Conservation (phyloP, 2,888 invertebrate genomes). For the Willowsia nigromaculata region DNA sequence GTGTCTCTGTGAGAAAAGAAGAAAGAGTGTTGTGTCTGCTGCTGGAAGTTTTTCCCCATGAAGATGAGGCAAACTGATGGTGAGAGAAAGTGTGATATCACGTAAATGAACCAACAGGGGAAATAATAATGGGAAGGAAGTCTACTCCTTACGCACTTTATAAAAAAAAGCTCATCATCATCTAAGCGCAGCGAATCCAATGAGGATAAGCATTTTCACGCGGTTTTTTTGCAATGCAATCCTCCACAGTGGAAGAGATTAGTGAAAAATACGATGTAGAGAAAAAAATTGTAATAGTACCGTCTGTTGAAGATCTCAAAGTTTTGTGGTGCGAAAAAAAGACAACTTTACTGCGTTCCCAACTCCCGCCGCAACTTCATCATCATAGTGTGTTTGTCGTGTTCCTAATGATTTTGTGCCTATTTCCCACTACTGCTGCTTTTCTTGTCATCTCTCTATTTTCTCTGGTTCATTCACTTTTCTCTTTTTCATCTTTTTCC, state of each 20-base stretch:
- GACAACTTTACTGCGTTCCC: slow-evolving; percentile 4
- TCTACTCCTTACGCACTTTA: slow-evolving; percentile 10
- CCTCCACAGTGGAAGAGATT: not conserved
- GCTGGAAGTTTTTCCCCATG: not conserved
- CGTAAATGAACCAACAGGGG: slow-evolving; percentile 32
- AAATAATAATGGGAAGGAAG: slow-evolving; percentile 20
- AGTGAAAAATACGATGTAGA: not conserved
- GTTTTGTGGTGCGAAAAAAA: not conserved
- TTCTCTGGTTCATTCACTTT: slow-evolving; percentile 13
- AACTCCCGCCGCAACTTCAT: not conserved
- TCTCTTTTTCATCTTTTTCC: not conserved
- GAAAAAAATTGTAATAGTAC: not conserved
- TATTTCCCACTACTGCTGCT: slow-evolving; percentile 13
- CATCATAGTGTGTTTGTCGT: not conserved
- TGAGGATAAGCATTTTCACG: slow-evolving; percentile 41
- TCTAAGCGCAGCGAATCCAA: not conserved
- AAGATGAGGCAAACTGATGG: not conserved
- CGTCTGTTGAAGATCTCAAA: slow-evolving; percentile 2
- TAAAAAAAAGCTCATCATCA: slow-evolving; percentile 29
- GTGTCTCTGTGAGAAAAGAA: not conserved
- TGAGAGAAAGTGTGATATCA: slow-evolving; percentile 1
- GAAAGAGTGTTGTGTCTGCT: not conserved
- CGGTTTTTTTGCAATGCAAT: not conserved
- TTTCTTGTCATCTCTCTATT: not conserved
- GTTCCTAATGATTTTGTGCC: slow-evolving; percentile 3